Base-by-base conservation (phyloP, 1,140 invertebrate genomes). In the Gryon sp. region DNA sequence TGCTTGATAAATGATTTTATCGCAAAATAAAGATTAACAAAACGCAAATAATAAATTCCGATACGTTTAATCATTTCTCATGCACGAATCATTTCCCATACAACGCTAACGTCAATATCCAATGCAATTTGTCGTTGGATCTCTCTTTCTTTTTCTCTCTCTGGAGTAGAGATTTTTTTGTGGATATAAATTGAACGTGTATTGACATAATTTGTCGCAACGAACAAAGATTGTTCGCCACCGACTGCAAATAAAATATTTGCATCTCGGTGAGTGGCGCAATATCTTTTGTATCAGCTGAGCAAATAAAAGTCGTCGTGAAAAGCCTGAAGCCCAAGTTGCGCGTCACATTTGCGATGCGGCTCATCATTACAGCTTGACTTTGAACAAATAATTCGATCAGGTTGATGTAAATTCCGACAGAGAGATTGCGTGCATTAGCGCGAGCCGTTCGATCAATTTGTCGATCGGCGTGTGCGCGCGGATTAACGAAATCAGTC, bases 401-500 rank as follows among this genome's bases (percentile, higher is more conserved):
- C 20, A 8, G 43, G 45, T 36, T 52, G 38, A 70, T 55, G 63
- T 30, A 62, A 68, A 60, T 76, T 19, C 32, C 52, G 52, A 11
- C 32, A 15, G 8, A 38, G 20, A 20, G 26, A 26, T 18, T 14
- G 5, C 7, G 48, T 63, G 57, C 65, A 73, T 73, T 63, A 57
- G 55, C 40, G 24, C 36, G 41, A n/a, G 34, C 20, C 30, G 34
- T 24, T 57, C 53, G 66, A 70, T 69, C 73, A 68, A 76, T 60
- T 68, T 70, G 73, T 60, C 73, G 65, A 62, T 53, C 48, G 24
- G 22, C 63, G 57, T 19, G 34, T 22, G 22, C 63, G 57, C 26
- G 34, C 28, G 74, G 52, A 57, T 73, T 73, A 73, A 63, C 69
- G 48, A 73, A 65, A 63, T 69, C 52, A 63, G 65, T 38, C 30